Evolutionary conservation across 2,797 vertebrate genomes (phyloP), one percentile per base, ranked within the genome.

Genomic region (Onychomys leucogaster): DNA sequence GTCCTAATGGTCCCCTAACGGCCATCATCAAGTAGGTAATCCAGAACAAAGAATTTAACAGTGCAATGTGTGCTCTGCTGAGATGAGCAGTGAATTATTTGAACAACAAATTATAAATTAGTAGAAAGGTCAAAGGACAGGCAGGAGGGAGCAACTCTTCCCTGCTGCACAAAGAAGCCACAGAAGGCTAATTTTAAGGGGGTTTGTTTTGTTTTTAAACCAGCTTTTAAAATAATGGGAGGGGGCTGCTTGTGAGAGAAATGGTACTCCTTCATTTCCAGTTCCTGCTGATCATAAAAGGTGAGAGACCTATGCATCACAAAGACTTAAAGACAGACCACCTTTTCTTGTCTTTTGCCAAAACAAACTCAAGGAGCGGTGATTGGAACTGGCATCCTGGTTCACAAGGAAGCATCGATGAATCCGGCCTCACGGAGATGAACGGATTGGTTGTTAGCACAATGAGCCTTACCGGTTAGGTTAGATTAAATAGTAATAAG

Each of bases 311-410:
- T 63, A 19, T 92, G 85, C 46, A 95, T 87, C 83, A 96, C 52
- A 91, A 96, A 97, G 96, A 95, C 69, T 96, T 46, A 78, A 75
- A 92, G 85, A 59, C 86, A 75, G 67, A 32, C n/a, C 86, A 43
- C 41, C 10, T 37, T 88, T 98, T 98, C 91, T 97, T 98, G 95
- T 49, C 34, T 93, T 97, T 63, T 96, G 98, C 97, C 98, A 98
- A 98, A 98, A 98, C 81, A 98, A 98, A 96, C 96, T 78, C 34
- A 96, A 85, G 19, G 90, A 97, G 67, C 0, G 17, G 90, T 71
- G 94, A 96, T 69, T 87, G 46, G 77, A 97, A 85, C 96, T 41
- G 90, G 85, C 63, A 97, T 97, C 95, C 73, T 92, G 71, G 90
- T 97, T 98, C 95, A 95, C 75, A 95, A 94, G 89, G 96, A 75